Evolutionary conservation across 2,113 vertebrate species (phyloP), one percentile per base, ranked within the genome.

Genomic region (Eulemur macaco): DNA sequence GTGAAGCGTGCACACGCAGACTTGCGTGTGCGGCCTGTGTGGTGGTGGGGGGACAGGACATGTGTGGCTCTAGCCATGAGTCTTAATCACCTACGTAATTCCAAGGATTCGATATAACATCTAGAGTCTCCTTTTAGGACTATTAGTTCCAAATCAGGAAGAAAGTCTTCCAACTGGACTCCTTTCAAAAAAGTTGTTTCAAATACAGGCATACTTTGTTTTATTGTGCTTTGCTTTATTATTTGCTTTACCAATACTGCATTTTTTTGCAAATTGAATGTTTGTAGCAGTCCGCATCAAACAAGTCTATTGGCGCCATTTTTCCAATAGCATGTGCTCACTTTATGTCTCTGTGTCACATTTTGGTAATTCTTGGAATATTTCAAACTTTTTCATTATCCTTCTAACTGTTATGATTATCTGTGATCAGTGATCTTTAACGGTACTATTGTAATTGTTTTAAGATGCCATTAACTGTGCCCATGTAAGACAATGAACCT

Each of bases 121-220:
- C 74, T 80, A 27, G 1, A n/a, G 25, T 80, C 71, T 94, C 58
- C 68, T 78, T 68, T 95, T 20, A 84, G 87, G 50, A 73, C 18
- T 9, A 3, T 29, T 78, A 12, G 66, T 17, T 60, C 23, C 81
- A 90, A 82, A 60, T 47, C 7, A 12, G 20, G 74, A 91, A 63
- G 45, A 58, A 56, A 27, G 11, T 71, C 86, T 25, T 80, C 81
- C 81, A 90, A 60, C 17, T 47, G 58, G 56, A 92, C 71, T 81
- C 60, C 47, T 91, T 82, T 73, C n/a, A 63, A 68, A 81, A n/a
- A 58, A 47, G 58, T 83, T 83, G 78, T 91, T 97, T 92, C 86
- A 95, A 89, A 83, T 54, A 34, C 7, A 74, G 27, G 27, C 27
- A 47, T 74, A 47, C 14, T 42, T 31, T 23, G 11, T 73, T 42